Conservation (phyloP, 2,888 invertebrate species). For the Cataglyphis albicans region DNA sequence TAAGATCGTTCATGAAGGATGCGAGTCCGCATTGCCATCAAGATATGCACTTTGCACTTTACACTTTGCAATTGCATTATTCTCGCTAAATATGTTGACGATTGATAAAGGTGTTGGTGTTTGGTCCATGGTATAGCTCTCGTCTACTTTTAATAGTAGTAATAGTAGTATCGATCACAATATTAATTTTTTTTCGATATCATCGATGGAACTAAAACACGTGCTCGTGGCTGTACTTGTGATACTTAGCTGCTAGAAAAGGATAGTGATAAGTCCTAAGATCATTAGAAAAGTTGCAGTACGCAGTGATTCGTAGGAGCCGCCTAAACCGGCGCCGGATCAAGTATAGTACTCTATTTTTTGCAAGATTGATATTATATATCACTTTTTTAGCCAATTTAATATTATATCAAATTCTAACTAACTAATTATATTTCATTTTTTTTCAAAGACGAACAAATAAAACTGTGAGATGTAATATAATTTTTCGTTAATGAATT, state of each 20-base stretch:
- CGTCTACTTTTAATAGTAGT: slow-evolving; percentile 43
- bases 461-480: neutral
- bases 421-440: neutral
- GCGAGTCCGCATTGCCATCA: slow-evolving; percentile 16
- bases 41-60: slow-evolving; percentile 37
- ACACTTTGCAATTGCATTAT: slow-evolving; percentile 25
- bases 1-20: slow-evolving; percentile 25
- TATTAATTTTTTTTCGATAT: slow-evolving; percentile 46
- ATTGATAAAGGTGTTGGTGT: slow-evolving; percentile 42
- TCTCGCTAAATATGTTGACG: slow-evolving; percentile 18
- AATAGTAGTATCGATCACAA: slow-evolving; percentile 49
- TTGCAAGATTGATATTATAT: too few relatives aligned
- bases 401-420: neutral
- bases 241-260: slow-evolving; percentile 49
- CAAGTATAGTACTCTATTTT: neutral
- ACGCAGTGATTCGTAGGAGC: slow-evolving; percentile 36
- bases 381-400: neutral
- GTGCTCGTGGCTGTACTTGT: slow-evolving; percentile 50
- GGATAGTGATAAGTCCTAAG: slow-evolving; percentile 31
- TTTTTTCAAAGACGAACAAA: neutral
- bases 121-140: slow-evolving; percentile 50
- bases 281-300: slow-evolving; percentile 42
- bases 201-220: slow-evolving; percentile 47
- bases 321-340: slow-evolving; percentile 16
- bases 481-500: neutral